A percentile compares a stretch with the other conserved stretches of the same genome.
Conservation (phyloP, 1,140 invertebrate species). For the Hypothenemus hampei region DNA sequence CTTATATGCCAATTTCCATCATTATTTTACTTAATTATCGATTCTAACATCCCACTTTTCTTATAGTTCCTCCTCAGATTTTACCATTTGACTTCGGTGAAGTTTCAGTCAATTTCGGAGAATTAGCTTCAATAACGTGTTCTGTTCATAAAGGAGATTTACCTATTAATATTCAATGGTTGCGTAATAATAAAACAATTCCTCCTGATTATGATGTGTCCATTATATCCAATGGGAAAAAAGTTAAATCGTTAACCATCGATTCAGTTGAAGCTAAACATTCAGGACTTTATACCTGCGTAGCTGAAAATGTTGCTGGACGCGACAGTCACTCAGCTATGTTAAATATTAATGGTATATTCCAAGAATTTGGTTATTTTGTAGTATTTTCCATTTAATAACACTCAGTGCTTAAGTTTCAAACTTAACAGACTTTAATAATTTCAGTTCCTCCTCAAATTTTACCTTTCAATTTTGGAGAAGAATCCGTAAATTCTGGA, state of each 20-base stretch:
- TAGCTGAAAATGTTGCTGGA: slow-evolving; percentile 72
- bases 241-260: slow-evolving; percentile 55
- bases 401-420: slow-evolving; percentile 59
- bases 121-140: slow-evolving; percentile 71
- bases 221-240: slow-evolving; percentile 37
- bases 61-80: slow-evolving; percentile 60
- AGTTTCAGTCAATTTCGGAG: slow-evolving; percentile 71
- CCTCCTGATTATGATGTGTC: slow-evolving; percentile 46
- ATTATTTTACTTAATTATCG: background rate
- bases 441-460: slow-evolving; percentile 71
- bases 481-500: slow-evolving; percentile 73
- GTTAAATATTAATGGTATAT: slow-evolving; percentile 67
- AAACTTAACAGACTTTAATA: slow-evolving; percentile 26
- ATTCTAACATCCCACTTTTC: background rate
- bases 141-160: slow-evolving; percentile 72
- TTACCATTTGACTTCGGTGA: slow-evolving; percentile 72
- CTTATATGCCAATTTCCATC: no score
- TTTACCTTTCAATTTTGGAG: slow-evolving; percentile 70
- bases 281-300: slow-evolving; percentile 66
- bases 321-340: slow-evolving; percentile 58
- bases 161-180: slow-evolving; percentile 49
- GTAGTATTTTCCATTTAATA: background rate
- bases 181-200: slow-evolving; percentile 57
- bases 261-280: slow-evolving; percentile 63
- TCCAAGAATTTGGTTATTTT: background rate